A percentile compares a stretch with the other conserved stretches of the same genome.
Conservation (phyloP, 35 echinoderm and acorn worm genomes). For the Ophiothrix spiculata region DNA sequence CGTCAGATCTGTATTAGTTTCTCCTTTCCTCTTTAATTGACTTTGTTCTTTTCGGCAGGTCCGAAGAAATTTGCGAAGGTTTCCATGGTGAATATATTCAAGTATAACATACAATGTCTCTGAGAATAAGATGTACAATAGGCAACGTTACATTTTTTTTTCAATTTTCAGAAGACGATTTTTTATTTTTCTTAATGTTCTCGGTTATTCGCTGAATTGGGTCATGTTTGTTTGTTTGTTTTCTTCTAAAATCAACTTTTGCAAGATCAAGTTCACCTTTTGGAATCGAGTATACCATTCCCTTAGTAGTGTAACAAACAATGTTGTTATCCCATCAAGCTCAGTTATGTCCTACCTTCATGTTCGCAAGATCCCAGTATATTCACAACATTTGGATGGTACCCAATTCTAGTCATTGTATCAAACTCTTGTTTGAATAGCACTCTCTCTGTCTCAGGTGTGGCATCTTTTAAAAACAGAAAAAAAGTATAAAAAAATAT, state of each 20-base stretch:
- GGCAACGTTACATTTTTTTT: too few relatives aligned
- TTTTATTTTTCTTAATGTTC: too few relatives aligned
- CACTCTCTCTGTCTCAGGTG: background rate
- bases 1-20: background rate
- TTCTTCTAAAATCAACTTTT: too few relatives aligned
- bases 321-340: too few relatives aligned
- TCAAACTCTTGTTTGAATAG: background rate
- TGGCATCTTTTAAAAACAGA: background rate
- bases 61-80: slow-evolving; percentile 36
- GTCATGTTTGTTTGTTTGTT: too few relatives aligned
- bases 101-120: slow-evolving; percentile 31
- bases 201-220: too few relatives aligned
- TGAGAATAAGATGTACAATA: too few relatives aligned
- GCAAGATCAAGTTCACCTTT: too few relatives aligned
- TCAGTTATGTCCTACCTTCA: too few relatives aligned
- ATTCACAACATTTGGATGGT: background rate
- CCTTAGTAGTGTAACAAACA: background rate
- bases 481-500: too few relatives aligned
- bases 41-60: background rate
- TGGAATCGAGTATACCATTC: background rate
- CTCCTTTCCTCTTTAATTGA: background rate
- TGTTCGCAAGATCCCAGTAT: slow-evolving; percentile 1
- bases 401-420: slow-evolving; percentile 3
- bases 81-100: slow-evolving; percentile 29
- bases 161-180: too few relatives aligned